phyloP scores from a whole-genome alignment of 2,888 invertebrate species.

The Zootermopsis nevadensis region DNA sequence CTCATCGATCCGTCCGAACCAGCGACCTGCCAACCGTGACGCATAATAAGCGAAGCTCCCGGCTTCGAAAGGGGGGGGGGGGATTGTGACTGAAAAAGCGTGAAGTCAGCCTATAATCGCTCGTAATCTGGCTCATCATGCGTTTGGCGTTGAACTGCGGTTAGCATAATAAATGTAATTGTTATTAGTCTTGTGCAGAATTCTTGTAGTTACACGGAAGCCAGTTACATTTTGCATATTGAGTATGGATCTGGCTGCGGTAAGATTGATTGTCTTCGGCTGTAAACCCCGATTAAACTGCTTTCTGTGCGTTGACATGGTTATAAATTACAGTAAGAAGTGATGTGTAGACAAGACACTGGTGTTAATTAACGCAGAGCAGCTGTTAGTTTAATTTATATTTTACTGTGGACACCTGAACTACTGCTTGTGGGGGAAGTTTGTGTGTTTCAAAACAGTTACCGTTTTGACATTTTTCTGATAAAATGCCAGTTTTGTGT shows the following conservation, averaged over 20 bases:
- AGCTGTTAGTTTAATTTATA: background rate
- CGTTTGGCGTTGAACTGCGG: background rate
- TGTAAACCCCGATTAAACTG: background rate
- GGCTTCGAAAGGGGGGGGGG: constrained; percentile 4
- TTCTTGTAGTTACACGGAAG: background rate
- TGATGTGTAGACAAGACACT: background rate
- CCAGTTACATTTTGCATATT: background rate
- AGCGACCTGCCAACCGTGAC: constrained; percentile 43
- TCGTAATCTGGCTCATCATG: constrained; percentile 29
- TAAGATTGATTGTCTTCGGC: background rate
- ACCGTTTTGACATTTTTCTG: constrained; percentile 8
- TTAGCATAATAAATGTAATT: constrained; percentile 3
- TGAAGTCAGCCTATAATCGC: constrained; percentile 37
- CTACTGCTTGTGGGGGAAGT: background rate
- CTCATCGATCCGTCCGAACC: constrained; percentile 44
- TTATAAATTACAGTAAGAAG: background rate
- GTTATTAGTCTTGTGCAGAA: background rate
- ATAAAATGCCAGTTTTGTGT: constrained; percentile 13
- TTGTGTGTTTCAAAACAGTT: constrained; percentile 4
- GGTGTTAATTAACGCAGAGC: background rate
- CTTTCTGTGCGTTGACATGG: too few species aligned
- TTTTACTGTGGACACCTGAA: too few species aligned
- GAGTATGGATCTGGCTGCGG: background rate
- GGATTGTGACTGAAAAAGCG: constrained; percentile 34
- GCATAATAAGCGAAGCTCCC: constrained; percentile 39